Evolutionary conservation across 2,113 vertebrate species (phyloP), one percentile per base, ranked within the genome.

Genomic region (Genyomyrus donnyi): DNA sequence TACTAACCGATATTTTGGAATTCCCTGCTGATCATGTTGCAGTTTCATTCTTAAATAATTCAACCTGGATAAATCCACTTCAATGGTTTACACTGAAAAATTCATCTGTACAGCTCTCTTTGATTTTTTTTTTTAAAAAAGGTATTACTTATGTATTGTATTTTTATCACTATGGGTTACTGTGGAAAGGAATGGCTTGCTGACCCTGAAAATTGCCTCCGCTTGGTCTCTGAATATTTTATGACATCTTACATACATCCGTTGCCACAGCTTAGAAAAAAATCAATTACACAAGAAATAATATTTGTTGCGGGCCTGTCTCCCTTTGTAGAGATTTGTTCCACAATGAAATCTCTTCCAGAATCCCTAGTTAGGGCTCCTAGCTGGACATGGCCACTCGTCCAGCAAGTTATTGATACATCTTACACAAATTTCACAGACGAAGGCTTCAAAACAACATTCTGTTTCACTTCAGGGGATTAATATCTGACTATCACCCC

Each of bases 201-300:
- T 95, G 93, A 92, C 92, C 91, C 91, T 93, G 10, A 90, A 80
- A 95, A 94, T 91, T 91, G 94, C 91, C 90, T 93, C 45, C 88
- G 93, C 92, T 92, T 35, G 90, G 39, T 35, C 53, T 39, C 88
- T 95, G 95, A 95, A 96, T 96, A 95, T 96, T 96, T 95, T 94
- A 96, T 94, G 15, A 93, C 89, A 5, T 90, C 74, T 88, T 70
- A 85, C 50, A 90, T 45, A 42, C 77, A 58, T 46, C 27, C 50
- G 24, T 90, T 21, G 46, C 39, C 35, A 27, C 50, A 85, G 80
- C 77, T 85, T 85, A n/a, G 52, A 58, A 31, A 58, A 70, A 58
- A 86, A 85, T 85, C 80, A 17, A 58, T n/a, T 80, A 58, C 31
- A 90, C 27, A 45, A 58, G 52, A 42, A 53, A 52, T 45, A 85